Base-by-base conservation (phyloP, 2,797 vertebrate species). In the Crenuchus spilurus region DNA sequence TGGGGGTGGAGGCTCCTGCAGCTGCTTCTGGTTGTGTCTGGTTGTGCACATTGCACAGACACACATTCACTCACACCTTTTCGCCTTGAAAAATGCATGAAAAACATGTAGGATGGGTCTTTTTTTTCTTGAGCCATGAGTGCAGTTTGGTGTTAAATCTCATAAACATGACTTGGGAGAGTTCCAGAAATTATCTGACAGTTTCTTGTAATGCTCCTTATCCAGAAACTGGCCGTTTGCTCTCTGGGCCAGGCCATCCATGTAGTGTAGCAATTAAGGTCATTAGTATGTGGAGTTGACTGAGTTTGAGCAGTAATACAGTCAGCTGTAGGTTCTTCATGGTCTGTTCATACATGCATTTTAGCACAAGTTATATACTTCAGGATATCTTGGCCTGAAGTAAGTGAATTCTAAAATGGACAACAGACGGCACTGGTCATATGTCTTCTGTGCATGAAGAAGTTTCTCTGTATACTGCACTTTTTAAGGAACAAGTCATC, bases 1-100 rank as follows among this genome's bases (percentile, higher is more conserved):
- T 39, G 46, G 63, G 54, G 46, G 46, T n/a, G 20, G 22, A 66
- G 62, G 51, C 51, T 74, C 35, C 49, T 41, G 66, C 77, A 82
- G 74, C 80, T 82, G 76, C 76, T 75, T 82, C 55, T 62, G 71
- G 68, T 75, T 57, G 68, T 74, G 62, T 24, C 33, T 66, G 37
- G 20, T 58, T n/a, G 10, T 61, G 28, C 41, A 57, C 52, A 68
- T 16, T 28, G 52, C 55, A 61, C n/a, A 70, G 58, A 62, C 73
- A 69, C 54, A 41, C 52, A 51, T 18, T 28, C 8, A n/a, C 35
- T 4, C 0, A 18, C 72, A 75, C 74, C 60, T 75, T 52, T 55
- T 60, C n/a, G 64, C 67, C 22, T 70, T 37, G 37, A 65, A 49
- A 72, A n/a, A n/a, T n/a, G n/a, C n/a, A n/a, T 55, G 52, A 55